These are phyloP conservation scores for Sinohyriopsis cumingii DNA, from an alignment of 2,888 invertebrate species.

Conservation along the genomic window DNA sequence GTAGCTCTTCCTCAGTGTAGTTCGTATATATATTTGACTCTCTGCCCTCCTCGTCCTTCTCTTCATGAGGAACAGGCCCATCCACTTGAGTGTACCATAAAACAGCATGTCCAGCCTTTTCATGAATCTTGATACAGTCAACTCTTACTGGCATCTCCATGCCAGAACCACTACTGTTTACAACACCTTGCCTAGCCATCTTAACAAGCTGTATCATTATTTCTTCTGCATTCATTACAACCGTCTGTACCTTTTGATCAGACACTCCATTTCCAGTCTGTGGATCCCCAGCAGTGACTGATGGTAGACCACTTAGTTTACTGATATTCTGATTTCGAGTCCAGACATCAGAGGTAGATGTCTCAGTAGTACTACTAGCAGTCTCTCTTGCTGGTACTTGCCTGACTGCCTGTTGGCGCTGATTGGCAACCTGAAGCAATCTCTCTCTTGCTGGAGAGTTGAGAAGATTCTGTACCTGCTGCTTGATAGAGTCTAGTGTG, in stretches of 20 bases:
- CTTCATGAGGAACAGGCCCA: slow-evolving; percentile 3
- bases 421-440: slow-evolving; percentile 31
- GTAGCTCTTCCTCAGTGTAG: slow-evolving; percentile 28
- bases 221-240: slow-evolving; percentile 47
- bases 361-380: neutral
- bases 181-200: neutral
- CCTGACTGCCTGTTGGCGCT: slow-evolving; percentile 23
- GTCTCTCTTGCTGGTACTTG: neutral
- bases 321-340: too few species aligned
- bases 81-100: slow-evolving; percentile 11
- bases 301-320: too few species aligned
- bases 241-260: neutral
- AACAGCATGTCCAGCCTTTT: slow-evolving; percentile 49
- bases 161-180: neutral
- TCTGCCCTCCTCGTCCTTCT: neutral
- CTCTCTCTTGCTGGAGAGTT: slow-evolving; percentile 43
- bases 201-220: slow-evolving; percentile 52
- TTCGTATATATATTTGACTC: slow-evolving; percentile 2
- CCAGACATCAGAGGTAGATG: neutral
- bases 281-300: neutral
- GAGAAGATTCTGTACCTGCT: slow-evolving; percentile 50
- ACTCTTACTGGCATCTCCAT: slow-evolving; percentile 22
- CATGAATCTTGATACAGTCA: slow-evolving; percentile 41
- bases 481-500: slow-evolving; percentile 54
- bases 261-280: neutral